Evolutionary conservation across 2,888 invertebrate genomes (phyloP).

Genomic region (Taenaris catops): DNA sequence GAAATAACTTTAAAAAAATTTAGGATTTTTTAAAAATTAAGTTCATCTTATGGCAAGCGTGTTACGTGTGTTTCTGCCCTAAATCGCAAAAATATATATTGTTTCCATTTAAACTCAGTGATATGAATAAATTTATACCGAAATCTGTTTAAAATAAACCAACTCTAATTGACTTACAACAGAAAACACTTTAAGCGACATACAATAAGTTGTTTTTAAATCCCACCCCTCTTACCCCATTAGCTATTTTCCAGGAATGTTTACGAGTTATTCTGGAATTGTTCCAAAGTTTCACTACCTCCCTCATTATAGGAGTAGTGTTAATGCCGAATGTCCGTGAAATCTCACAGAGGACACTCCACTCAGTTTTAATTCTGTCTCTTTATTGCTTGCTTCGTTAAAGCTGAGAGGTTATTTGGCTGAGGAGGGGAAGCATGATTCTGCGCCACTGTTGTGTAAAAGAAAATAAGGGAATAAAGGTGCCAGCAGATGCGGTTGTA

Average conservation of each 20-base stretch:
- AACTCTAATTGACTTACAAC: constrained; percentile 9
- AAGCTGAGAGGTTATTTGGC: constrained; percentile 65
- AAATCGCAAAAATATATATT: no score
- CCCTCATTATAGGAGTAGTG: constrained; percentile 64
- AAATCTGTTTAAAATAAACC: constrained; percentile 9
- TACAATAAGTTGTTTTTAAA: constrained; percentile 16
- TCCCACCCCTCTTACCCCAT: constrained; percentile 17
- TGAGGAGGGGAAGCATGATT: constrained; percentile 35
- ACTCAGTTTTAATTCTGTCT: constrained; percentile 57
- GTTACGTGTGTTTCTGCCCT: no score
- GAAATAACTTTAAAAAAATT: no score
- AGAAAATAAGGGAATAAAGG: constrained; percentile 13
- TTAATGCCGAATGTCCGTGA: constrained; percentile 67
- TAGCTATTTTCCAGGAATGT: constrained; percentile 33
- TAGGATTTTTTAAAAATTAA: no score
- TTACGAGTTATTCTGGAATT: constrained; percentile 60
- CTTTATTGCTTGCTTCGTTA: constrained; percentile 63
- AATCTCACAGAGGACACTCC: constrained; percentile 61
- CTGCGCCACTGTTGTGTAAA: constrained; percentile 11
- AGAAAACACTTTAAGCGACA: constrained; percentile 10
- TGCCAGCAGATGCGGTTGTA: no score
- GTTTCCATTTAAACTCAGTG: no score
- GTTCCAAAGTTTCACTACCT: constrained; percentile 66
- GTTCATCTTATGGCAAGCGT: no score
- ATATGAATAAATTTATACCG: no score